phyloP scores from a whole-genome alignment of 2,888 invertebrate species.

The Hipparchia sbordonii region DNA sequence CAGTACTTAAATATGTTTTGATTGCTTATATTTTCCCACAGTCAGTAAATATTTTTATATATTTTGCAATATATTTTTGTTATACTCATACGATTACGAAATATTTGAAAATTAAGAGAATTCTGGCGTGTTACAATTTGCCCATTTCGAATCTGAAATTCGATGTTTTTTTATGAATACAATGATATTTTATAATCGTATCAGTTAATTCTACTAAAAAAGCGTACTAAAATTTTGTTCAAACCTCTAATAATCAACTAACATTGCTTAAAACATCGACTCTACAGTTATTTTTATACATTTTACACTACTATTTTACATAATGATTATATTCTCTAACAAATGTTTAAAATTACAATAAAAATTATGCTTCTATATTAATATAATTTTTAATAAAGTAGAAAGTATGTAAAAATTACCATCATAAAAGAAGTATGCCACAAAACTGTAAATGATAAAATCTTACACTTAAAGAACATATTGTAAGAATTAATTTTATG shows the following conservation, averaged over 20 bases:
- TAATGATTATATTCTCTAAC: constrained; percentile 37
- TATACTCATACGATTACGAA: constrained; percentile 31
- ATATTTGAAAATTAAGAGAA: constrained; percentile 2
- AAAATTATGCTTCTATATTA: constrained; percentile 12
- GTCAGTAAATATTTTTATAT: constrained; percentile 31
- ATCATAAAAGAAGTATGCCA: neutral
- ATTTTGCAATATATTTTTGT: constrained; percentile 24
- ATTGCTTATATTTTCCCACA: constrained; percentile 56
- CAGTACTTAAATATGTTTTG: constrained; percentile 52
- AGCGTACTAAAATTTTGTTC: constrained; percentile 52
- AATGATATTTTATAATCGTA: constrained; percentile 47
- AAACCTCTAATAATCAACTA: constrained; percentile 52
- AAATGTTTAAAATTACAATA: constrained; percentile 26
- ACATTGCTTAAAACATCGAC: constrained; percentile 65
- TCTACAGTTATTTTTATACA: constrained; percentile 47
- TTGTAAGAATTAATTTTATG: neutral
- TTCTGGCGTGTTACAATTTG: neutral
- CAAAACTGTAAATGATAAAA: neutral
- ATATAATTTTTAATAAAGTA: neutral
- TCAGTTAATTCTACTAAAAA: constrained; percentile 50
- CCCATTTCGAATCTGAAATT: neutral
- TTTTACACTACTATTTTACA: constrained; percentile 53
- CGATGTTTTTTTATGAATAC: neutral
- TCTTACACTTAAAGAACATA: neutral
- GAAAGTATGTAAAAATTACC: neutral